phyloP scores from a whole-genome alignment of 2,888 invertebrate genomes.

The Tenthredo amoena region DNA sequence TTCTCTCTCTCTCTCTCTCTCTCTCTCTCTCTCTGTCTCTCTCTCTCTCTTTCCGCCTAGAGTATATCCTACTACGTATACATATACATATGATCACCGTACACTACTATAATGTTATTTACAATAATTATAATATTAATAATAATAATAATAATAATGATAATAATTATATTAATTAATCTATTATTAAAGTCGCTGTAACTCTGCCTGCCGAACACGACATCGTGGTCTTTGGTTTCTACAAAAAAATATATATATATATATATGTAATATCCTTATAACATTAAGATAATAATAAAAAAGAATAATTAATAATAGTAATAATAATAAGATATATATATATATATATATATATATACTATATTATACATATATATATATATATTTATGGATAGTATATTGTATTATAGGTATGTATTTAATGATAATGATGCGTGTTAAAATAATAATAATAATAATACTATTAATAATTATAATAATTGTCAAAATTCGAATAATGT shows the following conservation, averaged over 20 bases:
- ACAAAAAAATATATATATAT: slow-evolving; percentile 35
- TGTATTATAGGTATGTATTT: no score
- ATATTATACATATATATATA: neutral
- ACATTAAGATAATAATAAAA: slow-evolving; percentile 68
- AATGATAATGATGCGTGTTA: slow-evolving; percentile 58
- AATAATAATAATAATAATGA: slow-evolving; percentile 59
- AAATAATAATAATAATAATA: slow-evolving; percentile 62
- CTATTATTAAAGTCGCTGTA: slow-evolving; percentile 46
- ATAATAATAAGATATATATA: neutral
- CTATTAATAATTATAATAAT: slow-evolving; percentile 53
- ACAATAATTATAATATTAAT: slow-evolving; percentile 60
- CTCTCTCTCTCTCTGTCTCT: neutral
- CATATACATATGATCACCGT: neutral
- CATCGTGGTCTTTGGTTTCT: slow-evolving; percentile 52
- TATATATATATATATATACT: neutral
- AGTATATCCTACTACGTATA: neutral
- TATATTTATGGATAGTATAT: no score
- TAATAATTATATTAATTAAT: slow-evolving; percentile 6
- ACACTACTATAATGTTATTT: slow-evolving; percentile 8
- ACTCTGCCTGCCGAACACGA: slow-evolving; percentile 52
- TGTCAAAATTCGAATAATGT: slow-evolving; percentile 57
- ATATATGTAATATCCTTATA: slow-evolving; percentile 71
- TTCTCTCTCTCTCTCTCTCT: slow-evolving; percentile 18
- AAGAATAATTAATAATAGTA: slow-evolving; percentile 56
- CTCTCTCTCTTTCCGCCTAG: slow-evolving; percentile 6